phyloP scores from a whole-genome alignment of 2,113 vertebrate genomes.

The Morone saxatilis region DNA sequence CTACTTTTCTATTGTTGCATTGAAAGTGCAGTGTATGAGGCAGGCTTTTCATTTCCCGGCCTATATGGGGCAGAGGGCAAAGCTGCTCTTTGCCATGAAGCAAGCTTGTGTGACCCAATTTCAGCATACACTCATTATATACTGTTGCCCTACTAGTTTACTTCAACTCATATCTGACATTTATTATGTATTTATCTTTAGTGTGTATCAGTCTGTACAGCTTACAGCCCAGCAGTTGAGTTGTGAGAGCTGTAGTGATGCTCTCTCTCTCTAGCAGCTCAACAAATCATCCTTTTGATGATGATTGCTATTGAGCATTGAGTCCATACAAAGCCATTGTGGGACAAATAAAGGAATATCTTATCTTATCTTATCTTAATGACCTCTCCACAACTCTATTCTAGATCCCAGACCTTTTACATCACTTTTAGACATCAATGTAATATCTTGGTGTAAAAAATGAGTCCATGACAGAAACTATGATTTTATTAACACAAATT shows the following conservation, averaged over 20 bases:
- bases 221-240: neutral
- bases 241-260: neutral
- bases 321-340: no score
- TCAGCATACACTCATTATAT: neutral
- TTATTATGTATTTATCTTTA: neutral
- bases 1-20: constrained; percentile 2
- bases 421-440: neutral
- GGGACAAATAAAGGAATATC: no score
- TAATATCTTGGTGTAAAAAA: no score
- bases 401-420: neutral
- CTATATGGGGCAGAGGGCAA: neutral
- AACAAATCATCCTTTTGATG: neutral
- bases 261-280: neutral
- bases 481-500: no score
- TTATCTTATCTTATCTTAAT: no score
- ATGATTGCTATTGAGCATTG: neutral
- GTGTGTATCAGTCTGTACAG: neutral
- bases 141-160: neutral
- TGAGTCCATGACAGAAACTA: no score
- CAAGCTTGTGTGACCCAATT: neutral
- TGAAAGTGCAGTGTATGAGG: constrained; percentile 1
- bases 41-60: neutral
- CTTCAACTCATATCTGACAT: neutral
- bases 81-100: neutral
- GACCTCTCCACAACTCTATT: no score